Evolutionary conservation across 2,113 vertebrate genomes (phyloP), one percentile per base, ranked within the genome.

Genomic region (Prolemur simus): DNA sequence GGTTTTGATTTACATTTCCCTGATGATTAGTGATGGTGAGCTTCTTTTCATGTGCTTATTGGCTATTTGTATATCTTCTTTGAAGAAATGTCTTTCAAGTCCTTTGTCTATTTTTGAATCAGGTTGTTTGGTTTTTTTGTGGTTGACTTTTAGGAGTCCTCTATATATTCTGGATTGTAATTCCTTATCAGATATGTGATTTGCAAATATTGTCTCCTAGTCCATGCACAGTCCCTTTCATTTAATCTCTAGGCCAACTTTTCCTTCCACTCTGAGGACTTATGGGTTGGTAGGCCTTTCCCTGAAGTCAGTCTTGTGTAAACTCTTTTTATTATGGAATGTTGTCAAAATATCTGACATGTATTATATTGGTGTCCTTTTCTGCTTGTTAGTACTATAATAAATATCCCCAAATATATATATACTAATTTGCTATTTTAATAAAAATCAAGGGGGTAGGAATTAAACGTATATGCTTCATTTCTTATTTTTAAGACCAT

Each of bases 121-220:
- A 8, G 8, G 29, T 64, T 42, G 8, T 42, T 84, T 64, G 63
- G 5, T 39, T 76, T 92, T 42, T 14, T 64, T 5, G 34, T 58
- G 80, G 80, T 78, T 81, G 82, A 71, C 45, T 47, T 86, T 87
- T 42, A 47, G 23, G 29, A 81, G 74, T 91, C 91, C 73, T 91
- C n/a, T 95, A 42, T 42, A 80, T 63, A 54, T 73, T 91, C 74
- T 91, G 45, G 80, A 81, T 54, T 87, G 29, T n/a, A 81, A 87
- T 52, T 47, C 5, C 34, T 56, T 64, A 64, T 87, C 54, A 45
- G n/a, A 91, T 81, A 73, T 27, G 32, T 5, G 14, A 64, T 47
- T 80, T 89, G n/a, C 32, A 89, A 73, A 80, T 56, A 64, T 90
- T 86, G 64, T 76, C 56, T 74, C 47, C 37, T 27, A 74, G 66